Evolutionary conservation across 2,113 vertebrate genomes (phyloP), one percentile per base, ranked within the genome.

Genomic region (Conger conger): DNA sequence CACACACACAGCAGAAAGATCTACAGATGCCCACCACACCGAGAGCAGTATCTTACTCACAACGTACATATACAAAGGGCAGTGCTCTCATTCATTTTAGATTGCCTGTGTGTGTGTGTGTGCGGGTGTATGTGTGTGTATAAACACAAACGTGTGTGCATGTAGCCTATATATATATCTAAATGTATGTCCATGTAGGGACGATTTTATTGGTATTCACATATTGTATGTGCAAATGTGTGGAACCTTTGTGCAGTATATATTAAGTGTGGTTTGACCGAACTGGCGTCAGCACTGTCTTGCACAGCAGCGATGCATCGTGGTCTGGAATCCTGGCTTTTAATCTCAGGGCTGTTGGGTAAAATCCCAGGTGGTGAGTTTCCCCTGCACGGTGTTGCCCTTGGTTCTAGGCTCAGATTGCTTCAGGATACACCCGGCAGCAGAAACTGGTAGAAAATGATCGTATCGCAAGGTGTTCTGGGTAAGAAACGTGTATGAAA

Each of bases 1-100:
- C 53, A 82, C 80, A 53, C 54, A 79, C 54, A 82, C 80, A 54
- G 57, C 82, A 83, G 33, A 27, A 27, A 84, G 37, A 82, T 36
- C 76, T 36, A 76, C 86, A 81, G 11, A 16, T 60, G 45, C 57
- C 16, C 68, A 77, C 68, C 73, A 30, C 73, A 73, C 68, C n/a
- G n/a, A 73, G n/a, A 33, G 68, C 0, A 33, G 4, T 4, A 36
- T 7, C 4, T 53, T 11, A 45, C 33, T 1, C 23, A 23, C 23
- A 50, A 82, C 50, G 30, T 30, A 30, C 38, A 45, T 30, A 42
- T 13, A 53, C 80, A 82, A 23, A 82, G 8, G 9, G 11, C 40
- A 40, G 40, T n/a, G 30, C 6, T 9, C 37, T n/a, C 20, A 38
- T 36, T 38, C 18, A 30, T 78, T 16, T 42, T 42, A 42, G 9